Percentiles rank a stretch among this genome's conserved stretches.
These are phyloP conservation scores for Poeciliopsis gracilis DNA, from an alignment of 2,797 vertebrate species.

Conservation along the genomic window DNA sequence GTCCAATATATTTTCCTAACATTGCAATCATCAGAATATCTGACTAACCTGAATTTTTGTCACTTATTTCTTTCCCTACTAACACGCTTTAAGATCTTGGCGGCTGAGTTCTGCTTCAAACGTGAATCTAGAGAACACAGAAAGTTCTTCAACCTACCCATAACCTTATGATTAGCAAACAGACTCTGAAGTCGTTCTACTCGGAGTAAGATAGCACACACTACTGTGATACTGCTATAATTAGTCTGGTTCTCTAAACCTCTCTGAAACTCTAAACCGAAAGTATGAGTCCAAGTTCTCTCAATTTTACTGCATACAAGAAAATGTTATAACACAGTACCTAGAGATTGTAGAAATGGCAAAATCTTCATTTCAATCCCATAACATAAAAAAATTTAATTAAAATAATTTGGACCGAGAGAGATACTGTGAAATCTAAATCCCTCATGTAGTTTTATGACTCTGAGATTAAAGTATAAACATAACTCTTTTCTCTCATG, in stretches of 20 bases:
- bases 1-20: background rate
- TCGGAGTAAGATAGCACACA: background rate
- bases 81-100: background rate
- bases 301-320: background rate
- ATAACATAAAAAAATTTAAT: background rate
- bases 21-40: background rate
- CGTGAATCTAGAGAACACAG: background rate
- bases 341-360: background rate
- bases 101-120: background rate
- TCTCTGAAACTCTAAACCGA: background rate
- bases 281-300: background rate
- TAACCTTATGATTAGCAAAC: background rate
- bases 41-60: background rate
- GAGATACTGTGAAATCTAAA: background rate
- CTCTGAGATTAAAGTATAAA: background rate
- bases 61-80: background rate
- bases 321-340: background rate
- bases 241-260: background rate
- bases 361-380: background rate
- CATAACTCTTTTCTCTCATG: slow-evolving; percentile 6
- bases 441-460: background rate
- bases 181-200: background rate
- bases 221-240: background rate
- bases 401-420: background rate
- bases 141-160: background rate